phyloP scores from a whole-genome alignment of 2,797 vertebrate genomes.

The Eulemur mongoz region DNA sequence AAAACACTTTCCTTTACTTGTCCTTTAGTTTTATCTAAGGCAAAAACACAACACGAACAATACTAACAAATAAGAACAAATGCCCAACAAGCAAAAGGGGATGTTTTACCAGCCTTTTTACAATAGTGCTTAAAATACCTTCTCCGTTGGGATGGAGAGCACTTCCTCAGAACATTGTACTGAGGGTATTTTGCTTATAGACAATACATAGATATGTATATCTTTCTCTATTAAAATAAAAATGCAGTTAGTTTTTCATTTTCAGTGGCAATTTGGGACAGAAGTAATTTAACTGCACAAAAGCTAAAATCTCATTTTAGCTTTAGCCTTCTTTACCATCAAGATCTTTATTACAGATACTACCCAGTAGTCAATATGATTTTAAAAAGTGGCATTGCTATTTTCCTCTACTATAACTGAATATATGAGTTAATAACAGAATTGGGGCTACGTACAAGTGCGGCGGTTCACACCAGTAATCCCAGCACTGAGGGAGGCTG shows the following conservation, averaged over 20 bases:
- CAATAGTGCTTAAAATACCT: not conserved
- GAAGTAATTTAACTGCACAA: not conserved
- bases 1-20: not conserved
- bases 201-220: not conserved
- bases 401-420: not conserved
- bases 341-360: not conserved
- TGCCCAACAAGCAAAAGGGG: not conserved
- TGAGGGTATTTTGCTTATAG: not conserved
- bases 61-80: conserved; percentile 35
- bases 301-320: conserved; percentile 48
- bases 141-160: not conserved
- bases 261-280: not conserved
- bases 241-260: conserved; percentile 16
- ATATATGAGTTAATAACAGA: not conserved
- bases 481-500: not conserved
- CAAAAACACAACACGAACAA: not conserved
- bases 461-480: not conserved
- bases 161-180: not conserved
- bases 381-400: not conserved
- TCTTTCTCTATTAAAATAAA: conserved; percentile 41
- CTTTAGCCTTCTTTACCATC: not conserved
- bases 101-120: not conserved
- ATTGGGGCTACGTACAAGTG: not conserved
- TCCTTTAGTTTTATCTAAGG: conserved; percentile 20
- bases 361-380: not conserved